Base-by-base conservation (phyloP, 2,888 invertebrate species). In the Calephelis perditalis region DNA sequence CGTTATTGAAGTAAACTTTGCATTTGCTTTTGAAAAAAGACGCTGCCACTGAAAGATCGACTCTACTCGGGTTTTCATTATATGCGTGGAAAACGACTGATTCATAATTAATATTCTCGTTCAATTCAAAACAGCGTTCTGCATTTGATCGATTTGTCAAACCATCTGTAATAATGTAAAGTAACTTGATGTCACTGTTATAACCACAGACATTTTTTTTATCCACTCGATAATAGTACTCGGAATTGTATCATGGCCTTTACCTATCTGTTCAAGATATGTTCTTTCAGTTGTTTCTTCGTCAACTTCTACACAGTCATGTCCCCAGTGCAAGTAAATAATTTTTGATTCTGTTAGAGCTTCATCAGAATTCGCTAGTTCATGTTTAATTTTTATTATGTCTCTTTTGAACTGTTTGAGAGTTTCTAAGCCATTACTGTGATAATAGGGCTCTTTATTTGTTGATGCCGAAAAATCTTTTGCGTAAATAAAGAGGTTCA, bases 121-220 rank as follows among this genome's bases (percentile, higher is more conserved):
- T 76, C 7, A 66, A 49, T 37, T 61, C 2, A 1, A 72, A 66
- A 65, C 75, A 75, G 57, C 2, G 12, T 0, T 59, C 0, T 55
- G 49, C 46, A 60, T 66, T 66, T 0, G 2, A 0, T 1, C 3
- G 0, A 11, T 26, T 8, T 12, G 75, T 73, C 56, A 67, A 9
- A 12, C 75, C 76, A 60, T 77, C 74, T 1, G 77, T 77, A 12
- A 76, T 65, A 7, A 76, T 73, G 54, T 75, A 75, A 26, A 76
- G 44, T 52, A 75, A 67, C 37, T 71, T 69, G 12, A 76, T 73
- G 63, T 68, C 67, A 57, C 65, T 44, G 44, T 66, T 63, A 37
- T 67, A 58, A 54, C 35, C 12, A 58, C n/a, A 6, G 1, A 67
- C 62, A 59, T 59, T 55, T 55, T 37, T 35, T 45, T 45, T 10